These are phyloP conservation scores for Gymnocypris eckloni DNA, from an alignment of 2,797 vertebrate species.

Conservation along the genomic window DNA sequence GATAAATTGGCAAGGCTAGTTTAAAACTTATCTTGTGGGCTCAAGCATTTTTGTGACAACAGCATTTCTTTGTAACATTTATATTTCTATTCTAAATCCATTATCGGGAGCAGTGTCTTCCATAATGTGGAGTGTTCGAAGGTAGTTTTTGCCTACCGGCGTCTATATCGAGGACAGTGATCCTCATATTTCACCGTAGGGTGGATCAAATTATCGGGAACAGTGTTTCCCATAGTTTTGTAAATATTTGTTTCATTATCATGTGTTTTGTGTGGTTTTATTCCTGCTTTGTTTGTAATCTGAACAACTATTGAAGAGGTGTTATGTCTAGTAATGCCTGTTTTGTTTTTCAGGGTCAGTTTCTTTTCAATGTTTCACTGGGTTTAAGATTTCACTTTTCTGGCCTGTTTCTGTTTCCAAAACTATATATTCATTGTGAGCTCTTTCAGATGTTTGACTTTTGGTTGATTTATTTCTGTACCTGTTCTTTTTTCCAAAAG, in stretches of 20 bases:
- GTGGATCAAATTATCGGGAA: constrained; percentile 97
- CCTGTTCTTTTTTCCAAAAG: too few species aligned
- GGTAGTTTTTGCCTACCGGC: constrained; percentile 83
- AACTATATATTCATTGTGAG: neutral
- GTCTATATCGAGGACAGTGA: constrained; percentile 80
- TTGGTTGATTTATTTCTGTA: neutral
- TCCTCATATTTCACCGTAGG: constrained; percentile 92
- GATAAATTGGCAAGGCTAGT: neutral
- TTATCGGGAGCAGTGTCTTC: constrained; percentile 98
- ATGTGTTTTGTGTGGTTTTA: constrained; percentile 39
- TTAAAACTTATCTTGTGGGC: neutral
- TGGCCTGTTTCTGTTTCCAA: constrained; percentile 11
- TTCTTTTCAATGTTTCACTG: neutral
- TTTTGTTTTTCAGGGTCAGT: neutral
- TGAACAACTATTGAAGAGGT: neutral
- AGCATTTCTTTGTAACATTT: constrained; percentile 65
- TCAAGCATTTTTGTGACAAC: constrained; percentile 67
- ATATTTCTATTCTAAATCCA: constrained; percentile 74
- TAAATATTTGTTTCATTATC: constrained; percentile 73
- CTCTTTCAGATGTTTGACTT: neutral
- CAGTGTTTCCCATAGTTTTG: constrained; percentile 98
- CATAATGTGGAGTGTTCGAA: constrained; percentile 78
- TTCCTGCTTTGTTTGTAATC: constrained; percentile 18
- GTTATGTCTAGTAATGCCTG: neutral
- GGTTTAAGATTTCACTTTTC: constrained; percentile 6